Evolutionary conservation across 2,797 vertebrate genomes (phyloP), one percentile per base, ranked within the genome.

Genomic region (Acipenser transmontanus): DNA sequence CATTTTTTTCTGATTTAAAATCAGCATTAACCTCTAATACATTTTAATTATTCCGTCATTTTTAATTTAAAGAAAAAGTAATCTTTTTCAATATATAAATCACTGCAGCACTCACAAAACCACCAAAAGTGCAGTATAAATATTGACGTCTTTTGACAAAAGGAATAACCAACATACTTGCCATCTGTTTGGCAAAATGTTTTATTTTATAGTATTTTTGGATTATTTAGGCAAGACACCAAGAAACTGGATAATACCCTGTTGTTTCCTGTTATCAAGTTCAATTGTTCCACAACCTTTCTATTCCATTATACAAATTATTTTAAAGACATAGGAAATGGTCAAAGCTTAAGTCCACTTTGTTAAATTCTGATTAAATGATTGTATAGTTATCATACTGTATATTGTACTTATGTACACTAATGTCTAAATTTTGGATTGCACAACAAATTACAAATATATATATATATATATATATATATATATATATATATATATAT

Each of bases 41-140:
- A 85, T 88, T 89, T 89, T 89, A 91, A 91, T 91, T 88, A 89
- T 86, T 88, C 79, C 78, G 84, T 82, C 63, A 83, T 87, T 87
- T 86, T 80, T 82, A 86, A 81, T 87, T 88, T 80, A 72, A 79
- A 79, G 71, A 34, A 74, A 83, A 80, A 84, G 86, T 85, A 86
- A 61, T 7, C 7, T 80, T 85, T 86, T 86, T 82, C 80, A 78
- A 81, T 86, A 88, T 86, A 84, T 80, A 88, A 90, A 90, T 89
- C 80, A 83, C 70, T 75, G 77, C 79, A 77, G 73, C 57, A 69
- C 72, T 77, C 73, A 85, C 85, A 85, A 82, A 80, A 78, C 72
- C 73, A 71, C 82, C 62, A 34, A 71, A 50, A 59, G 20, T 11
- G 20, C 54, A 64, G 10, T 62, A 66, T 49, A 67, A 67, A 68